These are phyloP conservation scores for Drosophila erecta DNA, from an alignment of 1,140 invertebrate genomes.

Conservation along the genomic window DNA sequence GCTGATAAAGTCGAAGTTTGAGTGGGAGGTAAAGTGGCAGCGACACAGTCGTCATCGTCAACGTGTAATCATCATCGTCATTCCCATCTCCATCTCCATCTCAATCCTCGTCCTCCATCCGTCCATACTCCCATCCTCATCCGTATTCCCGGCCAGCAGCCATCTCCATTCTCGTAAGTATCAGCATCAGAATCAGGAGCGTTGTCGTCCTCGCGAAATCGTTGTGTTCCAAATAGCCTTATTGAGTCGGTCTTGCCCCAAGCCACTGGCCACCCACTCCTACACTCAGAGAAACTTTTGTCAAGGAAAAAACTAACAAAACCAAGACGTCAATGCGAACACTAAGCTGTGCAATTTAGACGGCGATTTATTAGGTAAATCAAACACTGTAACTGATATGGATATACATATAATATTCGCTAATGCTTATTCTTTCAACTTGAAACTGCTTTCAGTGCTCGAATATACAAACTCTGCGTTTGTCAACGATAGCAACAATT, in stretches of 20 bases:
- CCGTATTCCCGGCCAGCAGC: slow-evolving; percentile 22
- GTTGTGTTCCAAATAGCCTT: slow-evolving; percentile 78
- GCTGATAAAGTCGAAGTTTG: neutral
- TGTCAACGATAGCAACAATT: neutral
- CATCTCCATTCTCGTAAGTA: slow-evolving; percentile 52
- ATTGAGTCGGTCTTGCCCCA: slow-evolving; percentile 49
- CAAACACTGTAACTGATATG: no score
- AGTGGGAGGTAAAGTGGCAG: slow-evolving; percentile 17
- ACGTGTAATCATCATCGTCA: slow-evolving; percentile 80
- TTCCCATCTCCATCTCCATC: slow-evolving; percentile 27
- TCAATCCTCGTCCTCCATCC: slow-evolving; percentile 1
- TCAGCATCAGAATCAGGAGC: slow-evolving; percentile 47
- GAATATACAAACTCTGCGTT: slow-evolving; percentile 15
- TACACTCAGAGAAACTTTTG: slow-evolving; percentile 12
- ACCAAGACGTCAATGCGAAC: no score
- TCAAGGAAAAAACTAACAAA: neutral
- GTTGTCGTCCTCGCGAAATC: slow-evolving; percentile 67
- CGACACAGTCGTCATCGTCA: slow-evolving; percentile 68
- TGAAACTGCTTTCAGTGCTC: neutral
- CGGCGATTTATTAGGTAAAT: no score
- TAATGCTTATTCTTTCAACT: no score
- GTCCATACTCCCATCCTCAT: slow-evolving; percentile 39
- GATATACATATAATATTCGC: no score
- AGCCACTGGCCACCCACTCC: neutral
- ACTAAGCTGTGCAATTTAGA: no score